Conservation (phyloP, 2,888 invertebrate species). For the Eumerus sabulonum region DNA sequence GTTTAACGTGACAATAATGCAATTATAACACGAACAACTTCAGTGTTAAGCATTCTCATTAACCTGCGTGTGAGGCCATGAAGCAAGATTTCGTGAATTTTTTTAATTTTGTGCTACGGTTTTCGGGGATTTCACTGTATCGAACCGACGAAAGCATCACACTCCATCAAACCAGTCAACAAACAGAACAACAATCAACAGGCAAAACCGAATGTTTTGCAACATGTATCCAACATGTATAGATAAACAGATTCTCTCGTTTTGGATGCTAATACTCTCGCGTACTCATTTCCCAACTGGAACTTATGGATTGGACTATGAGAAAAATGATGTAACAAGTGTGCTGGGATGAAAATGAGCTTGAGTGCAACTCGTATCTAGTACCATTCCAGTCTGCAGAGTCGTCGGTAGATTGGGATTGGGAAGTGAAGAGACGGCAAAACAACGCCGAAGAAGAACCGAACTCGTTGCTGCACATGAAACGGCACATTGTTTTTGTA, state of each 20-base stretch:
- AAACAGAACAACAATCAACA: conserved; percentile 36
- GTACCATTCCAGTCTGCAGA: conserved; percentile 28
- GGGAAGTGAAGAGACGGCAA: not conserved
- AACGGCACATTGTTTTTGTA: not conserved
- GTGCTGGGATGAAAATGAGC: conserved; percentile 34
- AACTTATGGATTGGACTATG: conserved; percentile 4
- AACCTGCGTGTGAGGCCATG: not conserved
- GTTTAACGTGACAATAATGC: not conserved
- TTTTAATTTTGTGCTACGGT: too few relatives aligned
- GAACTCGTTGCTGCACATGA: conserved; percentile 7
- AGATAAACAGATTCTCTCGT: not conserved
- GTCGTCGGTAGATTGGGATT: conserved; percentile 6
- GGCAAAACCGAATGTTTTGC: conserved; percentile 32
- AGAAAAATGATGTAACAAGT: conserved; percentile 64
- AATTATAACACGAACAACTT: not conserved
- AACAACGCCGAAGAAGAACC: conserved; percentile 4
- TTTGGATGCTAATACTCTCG: conserved; percentile 19
- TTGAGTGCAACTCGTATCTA: conserved; percentile 33
- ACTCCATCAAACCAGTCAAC: not conserved
- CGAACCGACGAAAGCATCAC: not conserved
- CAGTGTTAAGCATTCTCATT: not conserved
- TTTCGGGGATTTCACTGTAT: conserved; percentile 14
- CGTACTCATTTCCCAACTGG: conserved; percentile 12
- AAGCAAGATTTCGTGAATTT: not conserved
- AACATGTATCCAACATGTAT: conserved; percentile 12